Percentiles rank a stretch among this genome's conserved stretches.
Evolutionary conservation across 2,888 invertebrate species (phyloP).

Genomic region (Sarcophaga variegata): DNA sequence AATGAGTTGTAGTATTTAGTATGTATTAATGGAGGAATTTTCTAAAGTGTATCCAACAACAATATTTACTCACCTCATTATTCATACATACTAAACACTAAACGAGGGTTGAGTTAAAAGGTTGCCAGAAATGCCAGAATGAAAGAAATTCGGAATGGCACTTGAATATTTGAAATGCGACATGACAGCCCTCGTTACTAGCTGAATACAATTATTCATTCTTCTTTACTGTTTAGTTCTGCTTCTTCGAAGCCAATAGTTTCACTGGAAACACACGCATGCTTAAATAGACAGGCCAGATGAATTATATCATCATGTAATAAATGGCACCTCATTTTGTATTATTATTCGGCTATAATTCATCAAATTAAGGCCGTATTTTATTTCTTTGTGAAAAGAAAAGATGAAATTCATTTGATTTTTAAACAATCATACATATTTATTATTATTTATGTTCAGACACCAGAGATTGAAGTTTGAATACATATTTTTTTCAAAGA

Average conservation of each 20-base stretch:
- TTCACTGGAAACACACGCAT: too few species aligned
- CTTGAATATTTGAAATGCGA: slow-evolving; percentile 20
- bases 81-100: slow-evolving; percentile 48
- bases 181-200: too few species aligned
- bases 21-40: background rate
- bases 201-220: slow-evolving; percentile 19
- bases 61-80: slow-evolving; percentile 49
- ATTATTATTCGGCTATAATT: slow-evolving; percentile 18
- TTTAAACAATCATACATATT: background rate
- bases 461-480: background rate
- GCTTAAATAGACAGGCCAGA: background rate
- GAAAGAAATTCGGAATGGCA: background rate
- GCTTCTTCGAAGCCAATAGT: background rate
- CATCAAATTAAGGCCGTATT: background rate
- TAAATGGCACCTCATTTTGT: slow-evolving; percentile 50
- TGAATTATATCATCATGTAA: slow-evolving; percentile 55
- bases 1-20: slow-evolving; percentile 34
- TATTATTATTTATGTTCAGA: background rate
- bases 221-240: background rate
- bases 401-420: background rate
- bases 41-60: background rate
- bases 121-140: background rate
- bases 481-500: background rate
- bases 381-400: background rate
- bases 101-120: background rate